These are phyloP conservation scores for Akabosia matsudoensis DNA, from an alignment of 1,140 invertebrate species.

Conservation along the genomic window DNA sequence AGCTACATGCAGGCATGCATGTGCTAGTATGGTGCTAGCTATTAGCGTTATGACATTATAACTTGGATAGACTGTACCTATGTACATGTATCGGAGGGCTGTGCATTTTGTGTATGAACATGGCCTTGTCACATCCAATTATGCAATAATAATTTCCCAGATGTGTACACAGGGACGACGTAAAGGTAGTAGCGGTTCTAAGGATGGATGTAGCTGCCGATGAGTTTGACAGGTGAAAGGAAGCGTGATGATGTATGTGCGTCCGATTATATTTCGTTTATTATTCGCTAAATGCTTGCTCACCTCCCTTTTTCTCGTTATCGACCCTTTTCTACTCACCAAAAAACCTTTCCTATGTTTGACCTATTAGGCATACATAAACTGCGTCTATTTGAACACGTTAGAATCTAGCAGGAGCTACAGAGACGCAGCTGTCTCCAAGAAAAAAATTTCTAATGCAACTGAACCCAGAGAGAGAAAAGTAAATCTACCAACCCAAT, in stretches of 20 bases:
- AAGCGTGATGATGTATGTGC: slow-evolving; percentile 3
- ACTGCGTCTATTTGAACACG: too few relatives aligned
- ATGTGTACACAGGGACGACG: not conserved
- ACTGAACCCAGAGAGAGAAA: not conserved
- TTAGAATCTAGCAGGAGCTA: too few relatives aligned
- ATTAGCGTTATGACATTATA: too few relatives aligned
- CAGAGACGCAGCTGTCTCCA: not conserved
- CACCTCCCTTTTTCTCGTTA: not conserved
- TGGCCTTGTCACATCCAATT: slow-evolving; percentile 8
- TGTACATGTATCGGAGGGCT: not conserved
- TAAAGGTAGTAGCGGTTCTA: not conserved
- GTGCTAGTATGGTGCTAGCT: too few relatives aligned
- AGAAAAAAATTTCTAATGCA: not conserved
- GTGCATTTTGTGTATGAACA: not conserved
- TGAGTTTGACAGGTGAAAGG: not conserved
- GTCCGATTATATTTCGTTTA: not conserved
- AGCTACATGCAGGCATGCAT: too few relatives aligned
- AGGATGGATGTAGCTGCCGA: not conserved
- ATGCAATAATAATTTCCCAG: slow-evolving; percentile 19
- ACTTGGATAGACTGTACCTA: not conserved
- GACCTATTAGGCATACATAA: too few relatives aligned
- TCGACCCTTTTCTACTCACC: not conserved
- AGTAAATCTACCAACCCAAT: not conserved
- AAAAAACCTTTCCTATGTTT: too few relatives aligned
- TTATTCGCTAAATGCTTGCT: not conserved